phyloP scores from a whole-genome alignment of 1,140 invertebrate species.

The Hetaerina americana region DNA sequence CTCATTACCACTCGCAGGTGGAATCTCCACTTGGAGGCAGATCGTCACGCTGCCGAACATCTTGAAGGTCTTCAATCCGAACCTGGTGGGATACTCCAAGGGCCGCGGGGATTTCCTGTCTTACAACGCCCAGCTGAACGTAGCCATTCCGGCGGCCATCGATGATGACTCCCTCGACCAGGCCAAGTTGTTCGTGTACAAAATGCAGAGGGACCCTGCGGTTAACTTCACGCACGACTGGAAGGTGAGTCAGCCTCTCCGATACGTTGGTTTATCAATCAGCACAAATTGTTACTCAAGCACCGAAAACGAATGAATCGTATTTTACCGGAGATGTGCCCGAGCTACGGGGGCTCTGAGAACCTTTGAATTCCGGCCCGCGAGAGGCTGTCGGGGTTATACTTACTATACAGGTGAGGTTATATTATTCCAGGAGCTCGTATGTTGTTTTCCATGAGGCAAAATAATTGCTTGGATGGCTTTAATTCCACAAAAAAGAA shows the following conservation, averaged over 20 bases:
- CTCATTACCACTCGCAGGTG: slow-evolving; percentile 42
- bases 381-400: too few relatives aligned
- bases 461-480: too few relatives aligned
- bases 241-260: slow-evolving; percentile 65
- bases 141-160: slow-evolving; percentile 55
- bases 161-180: slow-evolving; percentile 53
- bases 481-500: too few relatives aligned
- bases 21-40: slow-evolving; percentile 49
- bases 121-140: slow-evolving; percentile 41
- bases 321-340: too few relatives aligned
- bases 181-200: slow-evolving; percentile 46
- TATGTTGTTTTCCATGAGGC: too few relatives aligned
- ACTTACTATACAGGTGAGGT: too few relatives aligned
- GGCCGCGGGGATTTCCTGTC: slow-evolving; percentile 49
- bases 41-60: slow-evolving; percentile 58
- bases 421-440: too few relatives aligned
- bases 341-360: too few relatives aligned
- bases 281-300: too few relatives aligned
- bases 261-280: too few relatives aligned
- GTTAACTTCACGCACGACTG: slow-evolving; percentile 53
- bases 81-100: slow-evolving; percentile 49
- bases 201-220: slow-evolving; percentile 47
- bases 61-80: slow-evolving; percentile 41
- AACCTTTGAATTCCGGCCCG: too few relatives aligned
- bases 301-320: too few relatives aligned